Evolutionary conservation across 2,113 vertebrate genomes (phyloP), one percentile per base, ranked within the genome.

Genomic region (Erythrocercus mccallii): DNA sequence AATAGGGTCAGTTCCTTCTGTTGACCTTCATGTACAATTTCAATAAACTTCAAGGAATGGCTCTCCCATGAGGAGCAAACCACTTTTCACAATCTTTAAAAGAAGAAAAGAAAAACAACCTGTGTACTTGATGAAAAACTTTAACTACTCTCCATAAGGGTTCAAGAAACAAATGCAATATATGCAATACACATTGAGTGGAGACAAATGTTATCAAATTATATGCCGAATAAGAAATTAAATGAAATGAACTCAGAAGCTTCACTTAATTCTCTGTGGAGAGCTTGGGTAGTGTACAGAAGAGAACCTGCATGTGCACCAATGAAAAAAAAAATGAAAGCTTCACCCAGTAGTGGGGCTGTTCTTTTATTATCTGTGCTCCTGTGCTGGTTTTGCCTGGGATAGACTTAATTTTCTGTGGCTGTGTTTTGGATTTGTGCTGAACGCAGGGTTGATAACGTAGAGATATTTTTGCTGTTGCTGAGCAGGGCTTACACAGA

Each of bases 221-320:
- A 23, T 44, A 30, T 47, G 16, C 35, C 58, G 56, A 78, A 87
- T 54, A 30, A 50, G 15, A 54, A 74, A 37, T 66, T 38, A 47
- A 62, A 90, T 74, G 14, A 38, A 88, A 15, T 54, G 7, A 87
- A 70, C 13, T 21, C 18, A 19, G 25, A 73, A 74, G 16, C 23
- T 19, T 38, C 60, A 33, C 15, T 45, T 44, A 78, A 20, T 2
- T 60, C 17, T 50, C 28, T 54, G n/a, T n/a, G 33, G 44, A 71
- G 30, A 38, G 9, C 35, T 58, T 21, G 22, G 4, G 4, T 8
- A 64, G 7, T 10, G 30, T n/a, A 15, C 18, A 64, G 25, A 62
- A 53, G 6, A 61, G 45, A 81, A 78, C 5, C 22, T 1, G 0
- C 1, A 1, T 2, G 5, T 27, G 6, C 4, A 70, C 6, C 13